Base-by-base conservation (phyloP, 2,888 invertebrate species). In the Nomada ferruginata region DNA sequence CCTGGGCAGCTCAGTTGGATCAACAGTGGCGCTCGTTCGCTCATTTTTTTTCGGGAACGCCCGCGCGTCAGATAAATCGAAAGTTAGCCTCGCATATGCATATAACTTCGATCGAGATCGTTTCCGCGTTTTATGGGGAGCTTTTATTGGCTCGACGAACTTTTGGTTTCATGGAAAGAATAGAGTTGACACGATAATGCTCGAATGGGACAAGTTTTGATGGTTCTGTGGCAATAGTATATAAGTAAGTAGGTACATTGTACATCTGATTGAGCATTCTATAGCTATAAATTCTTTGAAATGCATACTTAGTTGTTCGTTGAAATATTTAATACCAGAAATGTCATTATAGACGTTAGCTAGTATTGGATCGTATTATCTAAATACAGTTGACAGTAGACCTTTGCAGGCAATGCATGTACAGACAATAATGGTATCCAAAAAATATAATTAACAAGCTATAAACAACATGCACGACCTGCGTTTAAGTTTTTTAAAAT, bases 11-110 rank as follows among this genome's bases (percentile, higher is more conserved):
- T 74, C 63, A 69, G 42, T 61, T 73, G 79, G 75, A 87, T 85
- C 86, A 84, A 81, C 87, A 75, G 65, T 66, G 72, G 66, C 66
- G 64, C 66, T 65, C 63, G 82, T 73, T 66, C 65, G 73, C 60
- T 76, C 75, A 76, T 63, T 55, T 63, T 60, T 20, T 42, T 61
- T 64, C 42, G 70, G 18, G 2, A 63, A 29, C 20, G 26, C 68
- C 53, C 55, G 55, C 65, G 57, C 52, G 74, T 69, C 57, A 69
- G 65, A 78, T 82, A 82, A 81, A 80, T 83, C 78, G 78, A 61
- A 63, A 66, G 76, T 69, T 63, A 57, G 60, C 57, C 26, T 0
- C 15, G 65, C 26, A 50, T 71, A 60, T 53, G 72, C 57, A 23
- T 53, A 59, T 71, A 78, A 42, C 78, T 29, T 55, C 42, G 18